Evolutionary conservation across 2,113 vertebrate species (phyloP), one percentile per base, ranked within the genome.

Genomic region (Ibidorhyncha struthersii): DNA sequence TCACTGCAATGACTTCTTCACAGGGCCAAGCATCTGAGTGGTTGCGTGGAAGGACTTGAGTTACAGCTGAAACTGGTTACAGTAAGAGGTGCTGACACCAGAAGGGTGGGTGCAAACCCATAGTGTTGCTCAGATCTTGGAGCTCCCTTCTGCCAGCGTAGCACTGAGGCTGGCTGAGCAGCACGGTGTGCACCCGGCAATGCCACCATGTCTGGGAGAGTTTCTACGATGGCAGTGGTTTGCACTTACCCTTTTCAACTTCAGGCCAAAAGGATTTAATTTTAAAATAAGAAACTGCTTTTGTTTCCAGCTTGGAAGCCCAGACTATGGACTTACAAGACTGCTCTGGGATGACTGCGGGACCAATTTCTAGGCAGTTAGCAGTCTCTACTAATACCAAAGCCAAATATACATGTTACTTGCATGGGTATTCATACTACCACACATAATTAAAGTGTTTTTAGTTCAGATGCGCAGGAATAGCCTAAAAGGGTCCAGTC

Each of bases 151-250:
- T 43, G 41, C 56, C 55, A 71, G n/a, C 40, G 56, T 45, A n/a
- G 47, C 26, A 23, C 32, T 0, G 1, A 49, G 27, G 72, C 67
- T 2, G 2, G 38, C 19, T 13, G 30, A 73, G 66, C 34, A 52
- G 72, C 40, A 36, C 52, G 67, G 26, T 19, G 20, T 21, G 30
- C 29, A 50, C 23, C 23, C 2, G 1, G 69, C 5, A n/a, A 58
- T 6, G 38, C 40, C 0, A 0, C 3, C 0, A 41, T 27, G 36
- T 18, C 62, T 27, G 30, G 38, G 53, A 63, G 36, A 58, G 21
- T 34, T 93, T 81, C 84, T 76, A 59, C 8, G 10, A 11, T 4
- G 5, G n/a, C 70, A 85, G 63, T 38, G n/a, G 12, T 67, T 82
- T 73, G 66, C 86, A 63, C 66, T 90, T 12, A 82, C 66, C 43